A percentile compares a stretch with the other conserved stretches of the same genome.
Conservation (phyloP, 2,113 vertebrate species). For the Leucopsar rothschildi region DNA sequence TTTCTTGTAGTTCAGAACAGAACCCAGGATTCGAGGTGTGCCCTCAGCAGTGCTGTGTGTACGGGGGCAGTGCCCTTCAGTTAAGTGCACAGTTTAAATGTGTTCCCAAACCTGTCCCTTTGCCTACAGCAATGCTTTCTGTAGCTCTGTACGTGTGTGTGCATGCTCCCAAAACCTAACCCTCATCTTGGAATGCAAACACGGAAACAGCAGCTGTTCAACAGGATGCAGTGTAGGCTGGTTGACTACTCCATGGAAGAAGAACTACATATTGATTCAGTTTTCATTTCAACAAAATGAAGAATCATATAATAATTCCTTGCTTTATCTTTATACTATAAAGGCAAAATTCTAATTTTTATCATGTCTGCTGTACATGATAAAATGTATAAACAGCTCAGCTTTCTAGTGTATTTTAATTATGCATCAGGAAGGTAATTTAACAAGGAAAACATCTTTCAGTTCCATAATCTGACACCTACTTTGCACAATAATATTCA, state of each 20-base stretch:
- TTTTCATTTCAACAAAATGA: not conserved
- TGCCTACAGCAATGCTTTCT: not conserved
- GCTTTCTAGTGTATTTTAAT: not conserved
- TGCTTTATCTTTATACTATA: not conserved
- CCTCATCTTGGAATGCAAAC: constrained; percentile 32
- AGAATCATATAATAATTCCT: not conserved
- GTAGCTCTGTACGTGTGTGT: not conserved
- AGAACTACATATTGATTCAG: not conserved
- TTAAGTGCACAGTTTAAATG: not conserved
- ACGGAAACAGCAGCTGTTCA: not conserved
- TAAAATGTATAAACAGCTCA: not conserved
- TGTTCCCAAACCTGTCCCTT: not conserved
- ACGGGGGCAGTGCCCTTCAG: not conserved
- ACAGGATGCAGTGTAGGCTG: not conserved
- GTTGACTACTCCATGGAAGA: not conserved
- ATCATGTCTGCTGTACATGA: not conserved
- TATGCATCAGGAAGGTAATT: not conserved
- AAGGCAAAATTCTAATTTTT: not conserved
- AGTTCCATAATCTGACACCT: not conserved
- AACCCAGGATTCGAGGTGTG: not conserved
- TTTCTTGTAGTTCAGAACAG: not conserved
- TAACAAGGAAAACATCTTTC: not conserved
- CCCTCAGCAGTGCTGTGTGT: not conserved
- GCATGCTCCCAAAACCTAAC: not conserved
- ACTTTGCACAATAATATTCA: not conserved